Evolutionary conservation across 2,797 vertebrate species (phyloP), one percentile per base, ranked within the genome.

Genomic region (Tragelaphus oryx): DNA sequence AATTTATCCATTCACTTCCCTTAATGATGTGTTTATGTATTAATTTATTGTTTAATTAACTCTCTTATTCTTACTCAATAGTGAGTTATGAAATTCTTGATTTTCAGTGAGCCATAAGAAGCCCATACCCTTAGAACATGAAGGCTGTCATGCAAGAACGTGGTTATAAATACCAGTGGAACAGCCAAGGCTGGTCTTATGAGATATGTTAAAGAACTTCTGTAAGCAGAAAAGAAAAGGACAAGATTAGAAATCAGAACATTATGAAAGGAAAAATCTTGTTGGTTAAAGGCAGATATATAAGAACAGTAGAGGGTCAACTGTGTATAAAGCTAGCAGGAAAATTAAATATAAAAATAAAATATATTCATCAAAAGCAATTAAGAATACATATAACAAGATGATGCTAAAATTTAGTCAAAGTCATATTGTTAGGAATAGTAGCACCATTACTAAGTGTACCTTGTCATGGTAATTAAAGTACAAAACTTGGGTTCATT

Each of bases 61-160:
- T 48, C n/a, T 57, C 68, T 94, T 4, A 65, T 52, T 80, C 18
- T 12, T 62, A 57, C 10, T 50, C 52, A 81, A 54, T 80, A 54
- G 52, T 87, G 20, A 81, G 12, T 37, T 33, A 54, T 80, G 12
- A 18, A 46, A 74, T 75, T 74, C 33, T 6, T 87, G 22, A 81
- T 20, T 48, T 94, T 74, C 24, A 74, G 13, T 74, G 68, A 37
- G 6, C 41, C 22, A 74, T 13, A 8, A 74, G 37, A 13, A 44
- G 22, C 12, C 68, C 37, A 26, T 41, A 74, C 2, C 22, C 41
- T 37, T 26, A 26, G 12, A 26, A 4, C 22, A 44, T 44, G 68
- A 44, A 44, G 12, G 6, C 1, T 26, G 6, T 0, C 13, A 9
- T 44, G 37, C 37, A 44, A 41, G 6, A 6, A 74, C 22, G 2